Conservation (phyloP, 2,113 vertebrate genomes). For the Gambusia holbrooki region DNA sequence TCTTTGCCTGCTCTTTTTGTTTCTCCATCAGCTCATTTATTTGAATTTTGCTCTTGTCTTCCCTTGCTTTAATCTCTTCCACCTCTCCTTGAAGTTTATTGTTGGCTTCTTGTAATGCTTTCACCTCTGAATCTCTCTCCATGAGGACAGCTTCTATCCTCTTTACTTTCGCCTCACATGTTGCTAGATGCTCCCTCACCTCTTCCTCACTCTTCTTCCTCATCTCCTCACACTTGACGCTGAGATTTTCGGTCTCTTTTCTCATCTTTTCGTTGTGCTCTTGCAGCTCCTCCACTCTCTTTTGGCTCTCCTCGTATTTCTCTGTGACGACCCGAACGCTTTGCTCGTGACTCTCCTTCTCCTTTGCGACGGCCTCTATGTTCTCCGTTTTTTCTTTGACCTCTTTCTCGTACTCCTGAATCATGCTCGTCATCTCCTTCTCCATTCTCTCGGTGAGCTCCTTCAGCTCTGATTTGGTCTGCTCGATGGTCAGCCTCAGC, state of each 20-base stretch:
- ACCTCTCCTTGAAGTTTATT: conserved; percentile 36
- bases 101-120: conserved; percentile 29
- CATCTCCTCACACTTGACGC: conserved; percentile 41
- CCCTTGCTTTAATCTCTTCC: conserved; percentile 33
- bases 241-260: conserved; percentile 46
- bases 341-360: conserved; percentile 32
- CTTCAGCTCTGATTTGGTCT: conserved; percentile 64
- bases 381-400: conserved; percentile 30
- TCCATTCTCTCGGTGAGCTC: conserved; percentile 62
- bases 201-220: conserved; percentile 42
- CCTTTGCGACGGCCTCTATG: conserved; percentile 2
- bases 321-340: conserved; percentile 32
- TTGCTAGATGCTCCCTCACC: conserved; percentile 18
- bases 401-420: conserved; percentile 60
- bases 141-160: conserved; percentile 22
- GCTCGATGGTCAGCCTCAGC: conserved; percentile 59
- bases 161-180: conserved; percentile 39
- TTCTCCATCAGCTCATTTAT: conserved; percentile 47
- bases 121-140: conserved; percentile 44
- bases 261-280: conserved; percentile 47
- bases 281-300: conserved; percentile 38
- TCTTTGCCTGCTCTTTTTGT: conserved; percentile 27
- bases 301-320: conserved; percentile 34
- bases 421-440: conserved; percentile 67
- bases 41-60: conserved; percentile 5